Conservation (phyloP, 2,113 vertebrate species). For the Antennarius striatus region DNA sequence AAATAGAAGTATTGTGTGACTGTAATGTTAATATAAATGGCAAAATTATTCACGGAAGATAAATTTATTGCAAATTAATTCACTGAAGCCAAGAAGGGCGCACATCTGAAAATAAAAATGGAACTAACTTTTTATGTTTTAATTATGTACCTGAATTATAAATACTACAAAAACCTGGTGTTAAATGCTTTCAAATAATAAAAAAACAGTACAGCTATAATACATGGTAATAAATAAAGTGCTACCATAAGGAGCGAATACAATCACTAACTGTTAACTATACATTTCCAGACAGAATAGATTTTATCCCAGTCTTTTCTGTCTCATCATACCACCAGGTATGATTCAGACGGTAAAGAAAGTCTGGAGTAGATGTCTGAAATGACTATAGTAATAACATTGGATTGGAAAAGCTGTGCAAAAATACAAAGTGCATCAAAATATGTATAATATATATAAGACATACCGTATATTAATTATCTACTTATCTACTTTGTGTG, state of each 20-base stretch:
- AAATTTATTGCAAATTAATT: too few relatives aligned
- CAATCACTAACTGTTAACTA: slow-evolving; percentile 32
- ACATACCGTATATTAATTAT: too few relatives aligned
- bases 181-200: neutral
- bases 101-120: too few relatives aligned
- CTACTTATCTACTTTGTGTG: too few relatives aligned
- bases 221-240: slow-evolving; percentile 63
- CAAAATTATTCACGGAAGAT: too few relatives aligned
- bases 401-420: slow-evolving; percentile 21
- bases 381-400: slow-evolving; percentile 30
- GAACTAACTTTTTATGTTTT: too few relatives aligned
- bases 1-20: too few relatives aligned
- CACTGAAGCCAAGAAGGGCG: too few relatives aligned
- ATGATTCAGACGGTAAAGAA: slow-evolving; percentile 42
- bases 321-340: slow-evolving; percentile 10
- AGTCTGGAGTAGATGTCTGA: slow-evolving; percentile 56
- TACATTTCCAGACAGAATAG: slow-evolving; percentile 38
- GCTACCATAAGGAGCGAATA: slow-evolving; percentile 46
- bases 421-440: slow-evolving; percentile 35
- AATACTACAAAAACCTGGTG: too few relatives aligned
- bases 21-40: too few relatives aligned
- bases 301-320: slow-evolving; percentile 48
- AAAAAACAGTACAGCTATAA: neutral
- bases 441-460: neutral
- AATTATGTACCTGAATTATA: too few relatives aligned